Evolutionary conservation across 1,140 invertebrate genomes (phyloP).

Genomic region (Drosophila obscura): DNA sequence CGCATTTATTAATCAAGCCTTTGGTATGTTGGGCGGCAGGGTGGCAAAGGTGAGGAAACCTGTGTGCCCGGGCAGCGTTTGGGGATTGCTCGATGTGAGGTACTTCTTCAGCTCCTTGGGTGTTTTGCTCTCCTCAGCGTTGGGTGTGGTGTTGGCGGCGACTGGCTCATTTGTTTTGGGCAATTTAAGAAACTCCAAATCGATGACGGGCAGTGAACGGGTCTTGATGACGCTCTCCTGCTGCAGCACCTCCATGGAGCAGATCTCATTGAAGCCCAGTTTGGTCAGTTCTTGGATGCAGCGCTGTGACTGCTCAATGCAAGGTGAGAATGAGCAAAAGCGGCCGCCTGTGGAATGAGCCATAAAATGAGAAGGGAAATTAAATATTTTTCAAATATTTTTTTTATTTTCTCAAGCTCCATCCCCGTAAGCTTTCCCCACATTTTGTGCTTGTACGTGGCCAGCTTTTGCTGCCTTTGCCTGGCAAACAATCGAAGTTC

Average conservation of each 20-base stretch:
- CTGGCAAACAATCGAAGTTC: conserved; percentile 42
- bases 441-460: conserved; percentile 8
- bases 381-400: neutral
- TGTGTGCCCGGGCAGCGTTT: conserved; percentile 93
- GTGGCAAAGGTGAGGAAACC: conserved; percentile 97
- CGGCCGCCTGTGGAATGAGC: conserved; percentile 89
- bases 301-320: conserved; percentile 98
- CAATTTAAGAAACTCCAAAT: conserved; percentile 87
- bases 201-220: conserved; percentile 88
- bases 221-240: conserved; percentile 91
- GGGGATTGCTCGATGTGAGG: conserved; percentile 88
- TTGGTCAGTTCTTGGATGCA: conserved; percentile 89
- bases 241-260: conserved; percentile 94
- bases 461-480: neutral
- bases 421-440: neutral
- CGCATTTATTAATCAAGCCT: conserved; percentile 53
- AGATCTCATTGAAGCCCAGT: conserved; percentile 92
- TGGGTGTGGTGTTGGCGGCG: conserved; percentile 1
- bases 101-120: conserved; percentile 85
- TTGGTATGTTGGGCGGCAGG: conserved; percentile 86
- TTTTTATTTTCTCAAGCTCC: neutral
- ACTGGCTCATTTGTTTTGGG: conserved; percentile 83
- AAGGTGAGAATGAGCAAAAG: conserved; percentile 98
- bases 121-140: conserved; percentile 58
- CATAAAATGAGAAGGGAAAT: conserved; percentile 31